These are phyloP conservation scores for Diabrotica undecimpunctata DNA, from an alignment of 1,140 invertebrate genomes.

Conservation along the genomic window DNA sequence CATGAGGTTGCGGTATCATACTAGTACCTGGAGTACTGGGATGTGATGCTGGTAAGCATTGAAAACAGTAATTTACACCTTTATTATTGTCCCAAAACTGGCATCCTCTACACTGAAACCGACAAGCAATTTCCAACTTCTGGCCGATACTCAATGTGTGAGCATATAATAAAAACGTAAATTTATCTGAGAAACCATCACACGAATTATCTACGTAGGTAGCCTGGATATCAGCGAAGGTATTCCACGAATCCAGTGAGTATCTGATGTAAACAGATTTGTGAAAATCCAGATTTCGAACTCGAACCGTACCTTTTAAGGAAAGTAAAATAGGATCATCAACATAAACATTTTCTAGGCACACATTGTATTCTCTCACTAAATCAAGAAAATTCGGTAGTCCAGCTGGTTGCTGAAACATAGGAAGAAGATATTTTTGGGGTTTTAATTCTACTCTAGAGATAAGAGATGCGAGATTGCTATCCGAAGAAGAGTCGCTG, in stretches of 20 bases:
- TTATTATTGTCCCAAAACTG: conserved; percentile 90
- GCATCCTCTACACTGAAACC: conserved; percentile 76
- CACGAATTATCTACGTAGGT: conserved; percentile 84
- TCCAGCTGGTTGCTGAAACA: conserved; percentile 81
- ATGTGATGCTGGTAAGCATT: conserved; percentile 61
- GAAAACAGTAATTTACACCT: conserved; percentile 81
- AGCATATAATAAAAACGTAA: conserved; percentile 72
- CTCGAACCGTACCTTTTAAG: conserved; percentile 83
- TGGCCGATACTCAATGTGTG: conserved; percentile 69
- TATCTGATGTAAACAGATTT: conserved; percentile 87
- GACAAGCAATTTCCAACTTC: conserved; percentile 74
- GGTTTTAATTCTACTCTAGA: conserved; percentile 26
- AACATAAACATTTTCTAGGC: conserved; percentile 79
- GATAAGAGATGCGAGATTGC: conserved; percentile 12
- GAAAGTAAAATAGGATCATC: conserved; percentile 66
- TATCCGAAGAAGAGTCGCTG: conserved; percentile 17
- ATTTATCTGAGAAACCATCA: conserved; percentile 90
- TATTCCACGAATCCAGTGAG: conserved; percentile 81
- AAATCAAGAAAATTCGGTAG: conserved; percentile 72
- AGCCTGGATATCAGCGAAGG: conserved; percentile 75
- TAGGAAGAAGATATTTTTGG: conserved; percentile 60
- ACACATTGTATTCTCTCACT: conserved; percentile 69
- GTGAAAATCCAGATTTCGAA: conserved; percentile 86
- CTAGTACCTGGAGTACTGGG: conserved; percentile 17
- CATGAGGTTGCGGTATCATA: conserved; percentile 13